Evolutionary conservation across 2,888 invertebrate species (phyloP), one percentile per base, ranked within the genome.

Genomic region (Argyra leucocephala): DNA sequence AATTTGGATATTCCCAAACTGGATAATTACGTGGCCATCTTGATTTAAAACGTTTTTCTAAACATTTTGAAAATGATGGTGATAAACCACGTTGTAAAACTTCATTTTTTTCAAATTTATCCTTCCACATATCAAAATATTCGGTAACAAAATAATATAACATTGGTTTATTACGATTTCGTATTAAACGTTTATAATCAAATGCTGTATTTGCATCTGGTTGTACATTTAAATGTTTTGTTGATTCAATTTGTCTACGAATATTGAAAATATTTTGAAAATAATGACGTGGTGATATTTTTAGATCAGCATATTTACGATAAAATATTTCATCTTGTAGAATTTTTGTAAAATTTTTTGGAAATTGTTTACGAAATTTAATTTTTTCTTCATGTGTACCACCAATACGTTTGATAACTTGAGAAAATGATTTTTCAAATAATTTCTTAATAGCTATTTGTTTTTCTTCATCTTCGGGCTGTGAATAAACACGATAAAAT

Each of bases 81-180:
- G 24, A 26, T n/a, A 61, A 26, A 21, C 24, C 61, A n/a, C 61
- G 24, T 31, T 61, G 61, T 31, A 61, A 61, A 1, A 61, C 24
- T 61, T 61, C 61, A 61, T 61, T 61, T 31, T 61, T 61, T 21
- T 61, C 61, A 61, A 61, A 61, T 61, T 61, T 61, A 18, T 61
- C 61, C n/a, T 31, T 61, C 61, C 61, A 61, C 61, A 61, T 61
- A 31, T 61, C 31, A 61, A 61, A 61, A 31, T 61, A 61, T 61
- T 61, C 61, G 1, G 61, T 61, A 2, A 61, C 61, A 61, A 61
- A 61, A 61, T 61, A 61, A 61, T 61, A 61, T 31, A 61, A 61
- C 21, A 61, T 61, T 7, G 61, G 61, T 61, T 61, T 61, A 61
- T 61, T 61, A 24, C 61, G 61, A 61, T 61, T 61, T n/a, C 31